Evolutionary conservation across 2,797 vertebrate species (phyloP).

Genomic region (Schizopygopsis malacanthus): DNA sequence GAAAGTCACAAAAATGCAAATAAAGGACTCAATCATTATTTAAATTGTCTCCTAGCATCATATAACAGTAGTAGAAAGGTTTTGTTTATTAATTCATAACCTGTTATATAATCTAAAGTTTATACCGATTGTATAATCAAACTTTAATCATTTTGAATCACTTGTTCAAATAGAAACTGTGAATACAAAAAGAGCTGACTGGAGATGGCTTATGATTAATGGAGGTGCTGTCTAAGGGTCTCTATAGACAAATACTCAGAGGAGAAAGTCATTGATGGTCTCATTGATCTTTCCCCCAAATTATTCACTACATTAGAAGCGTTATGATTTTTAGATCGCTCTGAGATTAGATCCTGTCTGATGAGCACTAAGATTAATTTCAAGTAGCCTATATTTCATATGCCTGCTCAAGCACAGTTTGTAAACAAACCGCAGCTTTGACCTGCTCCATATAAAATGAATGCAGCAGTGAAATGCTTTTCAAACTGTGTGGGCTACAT

Average conservation of each 20-base stretch:
- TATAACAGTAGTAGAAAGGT: background rate
- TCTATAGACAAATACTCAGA: constrained; percentile 20
- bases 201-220: constrained; percentile 54
- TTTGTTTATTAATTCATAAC: constrained; percentile 51
- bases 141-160: constrained; percentile 60
- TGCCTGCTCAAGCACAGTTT: constrained; percentile 48
- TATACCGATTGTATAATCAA: constrained; percentile 60
- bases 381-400: constrained; percentile 35
- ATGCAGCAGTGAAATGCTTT: constrained; percentile 33
- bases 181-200: background rate
- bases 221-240: constrained; percentile 36
- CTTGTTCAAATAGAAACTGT: constrained; percentile 36
- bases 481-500: background rate
- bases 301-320: constrained; percentile 39
- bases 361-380: constrained; percentile 51
- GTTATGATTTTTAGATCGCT: constrained; percentile 46
- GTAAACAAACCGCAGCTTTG: constrained; percentile 35
- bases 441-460: constrained; percentile 12
- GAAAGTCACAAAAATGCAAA: background rate
- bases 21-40: background rate
- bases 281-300: constrained; percentile 45
- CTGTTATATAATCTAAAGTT: constrained; percentile 54
- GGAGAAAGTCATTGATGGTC: constrained; percentile 27
- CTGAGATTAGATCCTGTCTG: constrained; percentile 41
- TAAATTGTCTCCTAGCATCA: background rate